A percentile compares a stretch with the other conserved stretches of the same genome.
Conservation (phyloP, 2,888 invertebrate genomes). For the Sepiola atlantica region DNA sequence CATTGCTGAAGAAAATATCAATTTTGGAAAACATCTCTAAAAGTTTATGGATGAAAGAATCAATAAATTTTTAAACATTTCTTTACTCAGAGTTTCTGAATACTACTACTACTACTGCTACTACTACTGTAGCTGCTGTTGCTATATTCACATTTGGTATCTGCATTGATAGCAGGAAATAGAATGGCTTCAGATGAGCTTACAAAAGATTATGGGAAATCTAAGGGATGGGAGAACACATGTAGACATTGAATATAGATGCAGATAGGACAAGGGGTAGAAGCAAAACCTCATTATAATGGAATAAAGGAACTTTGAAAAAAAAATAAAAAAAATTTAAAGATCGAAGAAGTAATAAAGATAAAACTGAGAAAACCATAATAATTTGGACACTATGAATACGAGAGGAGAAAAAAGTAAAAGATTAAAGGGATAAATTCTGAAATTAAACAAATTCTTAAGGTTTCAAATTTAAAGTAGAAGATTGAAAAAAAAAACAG, state of each 20-base stretch:
- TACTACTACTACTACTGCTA: neutral
- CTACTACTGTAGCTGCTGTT: neutral
- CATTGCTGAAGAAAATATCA: neutral
- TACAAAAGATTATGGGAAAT: neutral
- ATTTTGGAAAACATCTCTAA: neutral
- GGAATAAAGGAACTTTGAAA: too few relatives aligned
- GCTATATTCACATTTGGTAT: neutral
- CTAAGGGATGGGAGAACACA: neutral
- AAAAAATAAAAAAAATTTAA: neutral
- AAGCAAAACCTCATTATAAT: neutral
- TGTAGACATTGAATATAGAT: neutral
- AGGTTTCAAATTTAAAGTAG: neutral
- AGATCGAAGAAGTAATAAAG: too few relatives aligned
- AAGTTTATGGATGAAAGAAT: neutral
- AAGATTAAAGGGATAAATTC: neutral
- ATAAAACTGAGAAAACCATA: too few relatives aligned
- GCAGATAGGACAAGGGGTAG: neutral
- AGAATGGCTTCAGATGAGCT: neutral
- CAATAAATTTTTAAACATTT: neutral
- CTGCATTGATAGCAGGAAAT: neutral
- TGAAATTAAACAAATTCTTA: neutral
- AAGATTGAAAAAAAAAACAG: neutral
- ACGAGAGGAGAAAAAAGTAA: too few relatives aligned
- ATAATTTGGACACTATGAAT: neutral
- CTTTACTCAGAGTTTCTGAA: neutral